These are phyloP conservation scores for Agrilus biguttatus DNA, from an alignment of 2,888 invertebrate species.

Conservation along the genomic window DNA sequence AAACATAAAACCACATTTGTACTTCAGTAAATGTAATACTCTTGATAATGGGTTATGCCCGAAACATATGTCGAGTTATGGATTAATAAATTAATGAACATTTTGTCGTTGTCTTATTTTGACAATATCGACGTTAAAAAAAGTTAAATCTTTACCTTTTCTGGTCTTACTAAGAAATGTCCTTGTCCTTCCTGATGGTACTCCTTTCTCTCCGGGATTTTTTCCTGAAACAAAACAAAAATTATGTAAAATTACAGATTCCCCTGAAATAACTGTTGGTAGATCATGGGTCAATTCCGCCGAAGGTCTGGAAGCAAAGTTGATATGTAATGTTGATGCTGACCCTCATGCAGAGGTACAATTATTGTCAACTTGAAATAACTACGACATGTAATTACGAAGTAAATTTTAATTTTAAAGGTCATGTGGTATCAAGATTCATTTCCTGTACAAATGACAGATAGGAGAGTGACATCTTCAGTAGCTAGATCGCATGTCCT, in stretches of 20 bases:
- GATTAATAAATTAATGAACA: too few relatives aligned
- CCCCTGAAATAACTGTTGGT: constrained; percentile 47
- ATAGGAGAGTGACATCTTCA: constrained; percentile 44
- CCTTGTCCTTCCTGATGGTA: too few relatives aligned
- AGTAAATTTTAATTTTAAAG: constrained; percentile 22
- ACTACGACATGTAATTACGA: constrained; percentile 7
- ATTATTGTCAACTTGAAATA: not conserved
- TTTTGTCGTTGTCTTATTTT: too few relatives aligned
- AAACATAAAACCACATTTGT: too few relatives aligned
- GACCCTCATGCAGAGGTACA: constrained; percentile 35
- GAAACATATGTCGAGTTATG: too few relatives aligned
- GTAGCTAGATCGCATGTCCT: constrained; percentile 43
- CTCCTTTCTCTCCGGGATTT: too few relatives aligned
- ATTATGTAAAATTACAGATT: constrained; percentile 30
- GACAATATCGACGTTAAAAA: too few relatives aligned
- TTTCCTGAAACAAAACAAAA: too few relatives aligned
- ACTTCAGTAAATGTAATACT: too few relatives aligned
- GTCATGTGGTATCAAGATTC: constrained; percentile 53
- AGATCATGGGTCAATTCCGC: constrained; percentile 47
- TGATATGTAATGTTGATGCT: constrained; percentile 47
- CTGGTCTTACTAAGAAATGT: too few relatives aligned
- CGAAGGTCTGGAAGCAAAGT: constrained; percentile 45
- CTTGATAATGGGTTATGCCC: too few relatives aligned
- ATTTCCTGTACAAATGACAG: constrained; percentile 44
- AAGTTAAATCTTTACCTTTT: too few relatives aligned